These are phyloP conservation scores for Misgurnus mizolepis DNA, from an alignment of 2,113 vertebrate genomes.

Conservation along the genomic window DNA sequence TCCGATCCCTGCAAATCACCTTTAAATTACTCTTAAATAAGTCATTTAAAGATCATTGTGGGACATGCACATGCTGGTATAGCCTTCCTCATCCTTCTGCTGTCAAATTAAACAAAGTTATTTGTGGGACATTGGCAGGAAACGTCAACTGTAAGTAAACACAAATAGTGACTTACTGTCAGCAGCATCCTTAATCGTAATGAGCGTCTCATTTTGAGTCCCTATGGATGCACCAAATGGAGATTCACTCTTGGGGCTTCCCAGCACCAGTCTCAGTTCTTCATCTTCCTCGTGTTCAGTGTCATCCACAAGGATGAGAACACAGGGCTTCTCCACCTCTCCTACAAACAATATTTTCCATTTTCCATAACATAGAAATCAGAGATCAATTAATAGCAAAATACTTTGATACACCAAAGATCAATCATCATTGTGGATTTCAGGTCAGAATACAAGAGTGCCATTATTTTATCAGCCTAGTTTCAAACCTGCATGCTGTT, in stretches of 20 bases:
- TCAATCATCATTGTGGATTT: not conserved
- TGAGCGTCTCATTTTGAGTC: conserved; percentile 84
- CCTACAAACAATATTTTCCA: conserved; percentile 68
- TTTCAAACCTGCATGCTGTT: too few species aligned
- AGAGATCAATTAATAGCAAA: too few species aligned
- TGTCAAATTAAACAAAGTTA: not conserved
- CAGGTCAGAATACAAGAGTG: too few species aligned
- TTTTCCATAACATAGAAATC: too few species aligned
- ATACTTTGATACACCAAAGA: not conserved
- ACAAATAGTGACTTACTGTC: conserved; percentile 80
- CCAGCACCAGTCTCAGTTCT: conserved; percentile 89
- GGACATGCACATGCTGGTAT: not conserved
- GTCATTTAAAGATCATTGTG: too few species aligned
- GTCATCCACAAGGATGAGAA: conserved; percentile 82
- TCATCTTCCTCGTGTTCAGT: conserved; percentile 84
- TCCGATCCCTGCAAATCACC: too few species aligned
- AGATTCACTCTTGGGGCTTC: conserved; percentile 84
- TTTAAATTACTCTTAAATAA: too few species aligned
- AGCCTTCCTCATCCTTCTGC: not conserved
- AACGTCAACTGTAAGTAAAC: not conserved
- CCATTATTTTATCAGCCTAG: too few species aligned
- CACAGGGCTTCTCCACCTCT: conserved; percentile 86
- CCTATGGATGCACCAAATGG: conserved; percentile 88
- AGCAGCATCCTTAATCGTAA: conserved; percentile 85
- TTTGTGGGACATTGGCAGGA: not conserved